Evolutionary conservation across 2,113 vertebrate species (phyloP), one percentile per base, ranked within the genome.

Genomic region (Xiphophorus maculatus): DNA sequence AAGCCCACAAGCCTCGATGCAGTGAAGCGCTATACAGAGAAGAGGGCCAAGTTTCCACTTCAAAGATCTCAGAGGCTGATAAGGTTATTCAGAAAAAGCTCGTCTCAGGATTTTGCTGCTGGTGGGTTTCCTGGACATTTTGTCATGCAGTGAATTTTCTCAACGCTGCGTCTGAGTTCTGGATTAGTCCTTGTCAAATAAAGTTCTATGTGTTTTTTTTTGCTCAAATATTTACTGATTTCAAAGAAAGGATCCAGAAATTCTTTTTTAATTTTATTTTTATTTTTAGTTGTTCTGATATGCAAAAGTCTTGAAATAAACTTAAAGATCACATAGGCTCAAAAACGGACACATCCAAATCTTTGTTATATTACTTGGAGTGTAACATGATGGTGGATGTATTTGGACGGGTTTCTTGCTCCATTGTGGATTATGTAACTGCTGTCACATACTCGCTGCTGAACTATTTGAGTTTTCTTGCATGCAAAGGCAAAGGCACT

Each of bases 401-500:
- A 44, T 63, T 73, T 33, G 73, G 42, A 79, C 35, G 74, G 73
- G 54, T 61, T 6, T 33, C 44, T 11, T 80, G 35, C 10, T 22
- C 73, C 17, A 6, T 51, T 82, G 42, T 30, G 19, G 2, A 60
- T 87, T 73, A 74, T 51, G 35, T 66, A 79, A 84, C 63, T 0
- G 30, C 80, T 67, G 54, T 60, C 63, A 11, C 63, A 66, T 63
- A 32, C 25, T 11, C 68, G 78, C 61, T 79, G 1, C 54, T 25
- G 5, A 65, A 32, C 71, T 29, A 77, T 63, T 65, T 61, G 32
- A 76, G 77, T 44, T 66, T 32, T 58, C 62, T 72, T 83, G 71
- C 77, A 78, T 42, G 76, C 66, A 54, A 71, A 72, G 69, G 10
- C 42, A 77, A 68, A 83, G 66, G 29, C 61, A 32, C 29, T 17